These are phyloP conservation scores for Isichthys henryi DNA, from an alignment of 2,113 vertebrate species.

Conservation along the genomic window DNA sequence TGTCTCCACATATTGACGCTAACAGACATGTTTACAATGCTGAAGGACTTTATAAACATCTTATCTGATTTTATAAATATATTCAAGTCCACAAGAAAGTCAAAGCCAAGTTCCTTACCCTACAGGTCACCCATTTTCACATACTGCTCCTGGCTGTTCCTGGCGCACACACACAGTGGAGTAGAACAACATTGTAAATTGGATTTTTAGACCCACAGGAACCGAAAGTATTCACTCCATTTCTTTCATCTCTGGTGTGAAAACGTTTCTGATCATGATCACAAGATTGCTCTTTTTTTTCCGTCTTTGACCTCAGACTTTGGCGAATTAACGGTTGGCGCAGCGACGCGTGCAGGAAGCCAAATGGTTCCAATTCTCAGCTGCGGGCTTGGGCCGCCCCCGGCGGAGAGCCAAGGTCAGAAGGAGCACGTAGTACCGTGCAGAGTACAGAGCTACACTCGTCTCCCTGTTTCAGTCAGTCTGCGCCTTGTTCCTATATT, in stretches of 20 bases:
- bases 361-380: neutral
- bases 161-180: neutral
- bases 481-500: neutral
- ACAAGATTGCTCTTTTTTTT: neutral
- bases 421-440: neutral
- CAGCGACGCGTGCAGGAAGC: neutral
- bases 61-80: neutral
- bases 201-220: neutral
- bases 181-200: neutral
- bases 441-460: neutral
- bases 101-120: neutral
- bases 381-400: neutral
- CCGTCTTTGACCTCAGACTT: neutral
- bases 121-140: neutral
- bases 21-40: neutral
- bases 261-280: neutral
- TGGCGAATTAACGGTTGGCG: neutral
- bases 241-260: neutral
- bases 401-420: neutral
- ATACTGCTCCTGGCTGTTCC: neutral
- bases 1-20: neutral
- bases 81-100: neutral
- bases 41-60: neutral
- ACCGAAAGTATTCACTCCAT: neutral
- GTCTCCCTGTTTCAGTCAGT: neutral